phyloP scores from a whole-genome alignment of 2,797 vertebrate genomes.

The Pseudotriccus pelzelni region DNA sequence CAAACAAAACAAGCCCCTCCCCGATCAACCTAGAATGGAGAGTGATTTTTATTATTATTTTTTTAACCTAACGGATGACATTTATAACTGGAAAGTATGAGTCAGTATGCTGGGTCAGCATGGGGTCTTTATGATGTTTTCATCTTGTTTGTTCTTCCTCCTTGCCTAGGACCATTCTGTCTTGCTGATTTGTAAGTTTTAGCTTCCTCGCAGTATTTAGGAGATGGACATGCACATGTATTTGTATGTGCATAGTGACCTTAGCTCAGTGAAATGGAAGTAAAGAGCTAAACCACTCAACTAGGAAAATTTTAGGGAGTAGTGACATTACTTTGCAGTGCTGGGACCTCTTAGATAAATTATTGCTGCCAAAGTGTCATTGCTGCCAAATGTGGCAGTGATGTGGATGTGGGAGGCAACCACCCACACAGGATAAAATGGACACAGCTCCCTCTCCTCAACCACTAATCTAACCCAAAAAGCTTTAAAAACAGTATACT shows the following conservation, averaged over 20 bases:
- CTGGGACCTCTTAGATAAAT: not conserved
- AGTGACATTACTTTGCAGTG: not conserved
- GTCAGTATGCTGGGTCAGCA: not conserved
- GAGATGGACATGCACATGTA: not conserved
- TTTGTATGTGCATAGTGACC: not conserved
- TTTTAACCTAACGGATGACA: constrained; percentile 36
- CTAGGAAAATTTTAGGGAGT: not conserved
- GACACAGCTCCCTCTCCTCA: not conserved
- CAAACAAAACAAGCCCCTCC: not conserved
- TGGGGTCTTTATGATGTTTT: constrained; percentile 14
- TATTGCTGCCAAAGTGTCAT: not conserved
- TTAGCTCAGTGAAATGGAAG: not conserved
- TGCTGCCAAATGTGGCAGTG: constrained; percentile 18
- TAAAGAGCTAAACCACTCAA: not conserved
- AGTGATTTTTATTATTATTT: constrained; percentile 25
- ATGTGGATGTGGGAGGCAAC: constrained; percentile 19
- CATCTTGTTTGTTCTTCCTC: constrained; percentile 11
- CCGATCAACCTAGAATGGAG: constrained; percentile 5
- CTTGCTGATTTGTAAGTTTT: constrained; percentile 5
- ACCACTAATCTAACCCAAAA: constrained; percentile 27
- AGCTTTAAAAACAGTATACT: constrained; percentile 34
- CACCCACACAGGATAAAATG: constrained; percentile 28
- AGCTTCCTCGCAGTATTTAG: not conserved
- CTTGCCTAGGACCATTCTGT: not conserved
- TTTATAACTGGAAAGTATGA: constrained; percentile 55